Conservation (phyloP, 2,113 vertebrate species). For the Raja brachyura region DNA sequence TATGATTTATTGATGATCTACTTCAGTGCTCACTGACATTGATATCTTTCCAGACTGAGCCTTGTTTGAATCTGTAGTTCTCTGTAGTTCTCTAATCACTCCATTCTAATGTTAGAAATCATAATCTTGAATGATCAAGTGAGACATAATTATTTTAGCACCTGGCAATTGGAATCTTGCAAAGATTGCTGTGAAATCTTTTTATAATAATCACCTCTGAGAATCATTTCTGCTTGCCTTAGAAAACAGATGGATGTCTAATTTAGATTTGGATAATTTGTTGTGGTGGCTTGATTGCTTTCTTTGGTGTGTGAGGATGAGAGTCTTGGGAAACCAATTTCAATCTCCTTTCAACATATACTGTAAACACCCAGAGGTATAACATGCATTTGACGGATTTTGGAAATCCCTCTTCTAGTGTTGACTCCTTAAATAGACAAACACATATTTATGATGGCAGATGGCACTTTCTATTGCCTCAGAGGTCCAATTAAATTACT, state of each 20-base stretch:
- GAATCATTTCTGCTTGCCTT: neutral
- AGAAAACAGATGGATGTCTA: neutral
- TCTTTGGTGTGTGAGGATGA: neutral
- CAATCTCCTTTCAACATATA: neutral
- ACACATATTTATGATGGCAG: neutral
- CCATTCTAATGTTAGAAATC: neutral
- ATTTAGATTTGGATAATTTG: neutral
- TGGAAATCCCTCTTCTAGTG: neutral
- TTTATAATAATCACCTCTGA: constrained; percentile 20
- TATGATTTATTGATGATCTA: neutral
- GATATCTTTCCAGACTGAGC: neutral
- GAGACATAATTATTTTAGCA: neutral
- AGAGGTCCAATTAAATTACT: neutral
- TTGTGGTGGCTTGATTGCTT: neutral
- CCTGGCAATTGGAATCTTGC: neutral
- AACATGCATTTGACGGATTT: neutral
- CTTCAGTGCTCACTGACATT: neutral
- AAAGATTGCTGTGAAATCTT: neutral
- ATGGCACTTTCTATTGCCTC: no score
- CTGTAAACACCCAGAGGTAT: neutral
- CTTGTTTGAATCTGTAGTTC: neutral
- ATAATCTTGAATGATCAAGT: neutral
- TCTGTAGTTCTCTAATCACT: no score
- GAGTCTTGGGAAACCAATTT: neutral
- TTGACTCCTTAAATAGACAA: neutral